A percentile compares a stretch with the other conserved stretches of the same genome.
These are phyloP conservation scores for Cariama cristata DNA, from an alignment of 2,113 vertebrate species.

Conservation along the genomic window DNA sequence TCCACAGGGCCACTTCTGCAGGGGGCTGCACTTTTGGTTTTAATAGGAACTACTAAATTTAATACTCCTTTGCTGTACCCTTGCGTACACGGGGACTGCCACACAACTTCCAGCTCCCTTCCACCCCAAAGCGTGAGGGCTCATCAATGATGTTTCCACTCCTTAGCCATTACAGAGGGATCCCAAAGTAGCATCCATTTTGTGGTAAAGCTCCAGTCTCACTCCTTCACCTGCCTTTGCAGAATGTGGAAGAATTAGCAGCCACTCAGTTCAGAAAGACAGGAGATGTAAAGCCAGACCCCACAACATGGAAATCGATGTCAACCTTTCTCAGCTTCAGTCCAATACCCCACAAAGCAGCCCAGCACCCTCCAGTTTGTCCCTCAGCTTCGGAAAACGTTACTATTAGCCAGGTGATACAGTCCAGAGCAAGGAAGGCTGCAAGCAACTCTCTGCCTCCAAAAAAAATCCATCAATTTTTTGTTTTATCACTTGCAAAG, in stretches of 20 bases:
- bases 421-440: not conserved
- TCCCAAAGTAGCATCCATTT: not conserved
- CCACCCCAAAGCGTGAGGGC: not conserved
- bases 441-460: not conserved
- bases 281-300: not conserved
- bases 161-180: not conserved
- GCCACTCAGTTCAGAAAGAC: not conserved
- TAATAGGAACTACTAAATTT: not conserved
- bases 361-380: not conserved
- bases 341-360: not conserved
- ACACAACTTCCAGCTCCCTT: not conserved
- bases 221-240: not conserved
- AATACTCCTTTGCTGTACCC: not conserved
- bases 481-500: not conserved
- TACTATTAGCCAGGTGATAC: not conserved
- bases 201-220: not conserved
- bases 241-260: not conserved
- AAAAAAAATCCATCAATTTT: too few relatives aligned
- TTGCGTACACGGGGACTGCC: not conserved
- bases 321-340: not conserved
- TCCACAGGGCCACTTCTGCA: not conserved
- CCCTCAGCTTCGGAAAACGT: not conserved
- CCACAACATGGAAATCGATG: fast-evolving
- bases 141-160: not conserved
- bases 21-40: not conserved